Conservation (phyloP, 2,888 invertebrate species). For the Erebia epiphron region DNA sequence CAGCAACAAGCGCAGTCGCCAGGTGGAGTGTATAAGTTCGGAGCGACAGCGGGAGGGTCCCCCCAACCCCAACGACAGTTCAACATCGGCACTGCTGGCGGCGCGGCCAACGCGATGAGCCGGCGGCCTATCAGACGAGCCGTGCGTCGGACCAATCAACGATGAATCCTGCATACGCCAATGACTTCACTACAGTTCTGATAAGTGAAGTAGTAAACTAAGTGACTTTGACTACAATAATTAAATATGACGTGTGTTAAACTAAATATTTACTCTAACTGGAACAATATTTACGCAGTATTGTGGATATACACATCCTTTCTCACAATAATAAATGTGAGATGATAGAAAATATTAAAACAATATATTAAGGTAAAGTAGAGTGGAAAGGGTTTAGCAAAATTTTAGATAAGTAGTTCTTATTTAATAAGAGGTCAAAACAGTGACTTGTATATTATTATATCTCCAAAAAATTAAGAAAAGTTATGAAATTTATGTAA, state of each 20-base stretch:
- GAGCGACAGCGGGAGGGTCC: constrained; percentile 36
- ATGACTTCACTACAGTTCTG: neutral
- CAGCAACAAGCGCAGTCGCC: constrained; percentile 42
- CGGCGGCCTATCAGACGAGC: constrained; percentile 63
- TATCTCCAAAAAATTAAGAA: neutral
- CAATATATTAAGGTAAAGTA: neutral
- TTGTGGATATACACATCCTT: too few relatives aligned
- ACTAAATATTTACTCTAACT: neutral
- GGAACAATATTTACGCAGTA: too few relatives aligned
- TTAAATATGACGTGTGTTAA: neutral
- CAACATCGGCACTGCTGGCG: constrained; percentile 60
- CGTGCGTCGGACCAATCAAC: constrained; percentile 61
- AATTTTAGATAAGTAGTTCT: neutral
- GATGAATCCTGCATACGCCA: constrained; percentile 49
- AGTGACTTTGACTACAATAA: constrained; percentile 28
- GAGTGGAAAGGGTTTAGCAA: neutral
- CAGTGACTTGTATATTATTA: neutral
- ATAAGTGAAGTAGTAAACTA: constrained; percentile 17
- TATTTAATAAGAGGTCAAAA: neutral
- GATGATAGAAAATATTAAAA: neutral
- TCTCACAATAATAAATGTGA: neutral
- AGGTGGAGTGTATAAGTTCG: constrained; percentile 58
- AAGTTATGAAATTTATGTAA: neutral
- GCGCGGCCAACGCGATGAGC: constrained; percentile 42
- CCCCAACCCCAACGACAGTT: constrained; percentile 58